These are phyloP conservation scores for Hypotaenidia philippensis DNA, from an alignment of 2,797 vertebrate genomes.

Conservation along the genomic window DNA sequence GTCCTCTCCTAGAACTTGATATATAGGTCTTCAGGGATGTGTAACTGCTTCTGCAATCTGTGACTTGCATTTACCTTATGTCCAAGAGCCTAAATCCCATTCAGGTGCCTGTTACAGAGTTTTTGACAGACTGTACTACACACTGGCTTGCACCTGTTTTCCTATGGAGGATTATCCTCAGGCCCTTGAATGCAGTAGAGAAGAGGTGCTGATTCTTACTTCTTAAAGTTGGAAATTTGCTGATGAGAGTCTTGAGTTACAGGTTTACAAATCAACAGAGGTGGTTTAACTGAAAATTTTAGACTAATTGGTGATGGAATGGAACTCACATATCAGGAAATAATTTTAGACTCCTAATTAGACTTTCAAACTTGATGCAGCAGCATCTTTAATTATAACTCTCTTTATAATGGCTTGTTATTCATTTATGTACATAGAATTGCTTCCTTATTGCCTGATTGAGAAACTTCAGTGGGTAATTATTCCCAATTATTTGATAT, in stretches of 20 bases:
- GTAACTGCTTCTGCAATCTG: neutral
- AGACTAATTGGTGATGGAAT: neutral
- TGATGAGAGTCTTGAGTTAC: neutral
- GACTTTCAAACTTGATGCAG: slow-evolving; percentile 34
- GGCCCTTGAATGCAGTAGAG: neutral
- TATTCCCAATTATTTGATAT: slow-evolving; percentile 44
- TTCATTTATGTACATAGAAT: slow-evolving; percentile 28
- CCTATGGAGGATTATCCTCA: neutral
- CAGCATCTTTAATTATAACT: slow-evolving; percentile 43
- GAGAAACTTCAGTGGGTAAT: slow-evolving; percentile 28
- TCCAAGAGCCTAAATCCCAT: neutral
- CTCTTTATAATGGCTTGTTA: slow-evolving; percentile 32
- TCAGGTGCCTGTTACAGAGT: neutral
- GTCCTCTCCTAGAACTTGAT: neutral
- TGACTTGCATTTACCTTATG: neutral
- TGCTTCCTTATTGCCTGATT: slow-evolving; percentile 54
- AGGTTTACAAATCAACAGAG: neutral
- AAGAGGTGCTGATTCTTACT: neutral
- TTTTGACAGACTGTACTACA: neutral
- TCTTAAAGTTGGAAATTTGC: neutral
- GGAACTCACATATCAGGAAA: slow-evolving; percentile 20
- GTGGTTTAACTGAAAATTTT: neutral
- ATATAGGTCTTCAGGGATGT: neutral
- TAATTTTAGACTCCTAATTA: slow-evolving; percentile 54
- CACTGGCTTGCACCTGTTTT: neutral